Evolutionary conservation across 2,113 vertebrate genomes (phyloP).

Genomic region (Clupea harengus): DNA sequence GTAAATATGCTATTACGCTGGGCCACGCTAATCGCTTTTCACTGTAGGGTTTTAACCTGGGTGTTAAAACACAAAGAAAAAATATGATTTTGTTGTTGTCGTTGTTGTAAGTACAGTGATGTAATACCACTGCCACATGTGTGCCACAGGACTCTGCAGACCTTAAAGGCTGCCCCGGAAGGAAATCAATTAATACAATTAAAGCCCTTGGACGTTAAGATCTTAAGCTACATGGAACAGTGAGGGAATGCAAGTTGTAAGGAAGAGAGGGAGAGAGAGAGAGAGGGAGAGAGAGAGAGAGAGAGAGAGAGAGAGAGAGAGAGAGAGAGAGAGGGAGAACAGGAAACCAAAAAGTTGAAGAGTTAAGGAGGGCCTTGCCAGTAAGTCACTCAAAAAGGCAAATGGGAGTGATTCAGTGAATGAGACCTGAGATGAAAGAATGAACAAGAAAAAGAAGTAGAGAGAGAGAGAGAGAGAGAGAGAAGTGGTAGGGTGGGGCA

Average conservation of each 20-base stretch:
- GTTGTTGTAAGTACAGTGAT: not conserved
- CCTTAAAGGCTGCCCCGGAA: not conserved
- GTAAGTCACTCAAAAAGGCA: not conserved
- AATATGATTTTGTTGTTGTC: not conserved
- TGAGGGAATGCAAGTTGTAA: not conserved
- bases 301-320: slow-evolving; percentile 18
- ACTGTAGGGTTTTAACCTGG: not conserved
- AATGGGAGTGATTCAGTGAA: slow-evolving; percentile 8
- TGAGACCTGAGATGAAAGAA: not conserved
- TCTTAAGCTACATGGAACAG: not conserved
- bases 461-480: slow-evolving; percentile 20
- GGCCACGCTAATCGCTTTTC: slow-evolving; percentile 6
- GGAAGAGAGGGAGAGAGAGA: not conserved
- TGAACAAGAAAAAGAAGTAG: not conserved
- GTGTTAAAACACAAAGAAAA: not conserved
- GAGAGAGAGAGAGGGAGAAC: not conserved
- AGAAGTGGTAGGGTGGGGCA: not conserved
- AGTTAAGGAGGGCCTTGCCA: not conserved
- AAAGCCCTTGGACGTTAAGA: not conserved
- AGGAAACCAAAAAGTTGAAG: not conserved
- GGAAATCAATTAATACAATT: not conserved
- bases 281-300: not conserved
- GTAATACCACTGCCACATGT: not conserved
- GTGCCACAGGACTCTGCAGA: not conserved
- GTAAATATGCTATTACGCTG: slow-evolving; percentile 24